Percentiles rank a stretch among this genome's conserved stretches.
phyloP scores from a whole-genome alignment of 2,797 vertebrate species.

The Channallabes apus region DNA sequence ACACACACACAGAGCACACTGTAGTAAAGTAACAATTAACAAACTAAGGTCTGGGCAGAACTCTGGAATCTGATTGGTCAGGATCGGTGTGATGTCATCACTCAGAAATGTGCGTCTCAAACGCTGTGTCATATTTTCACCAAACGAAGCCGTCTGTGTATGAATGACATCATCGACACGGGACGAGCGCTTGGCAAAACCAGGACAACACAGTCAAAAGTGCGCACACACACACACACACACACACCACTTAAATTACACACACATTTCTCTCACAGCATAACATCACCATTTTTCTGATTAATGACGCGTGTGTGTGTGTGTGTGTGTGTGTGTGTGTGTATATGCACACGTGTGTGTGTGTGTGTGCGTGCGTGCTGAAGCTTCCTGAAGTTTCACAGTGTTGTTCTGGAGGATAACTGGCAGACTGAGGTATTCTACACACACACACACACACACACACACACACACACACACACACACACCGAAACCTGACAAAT shows the following conservation, averaged over 20 bases:
- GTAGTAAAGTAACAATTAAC: not conserved
- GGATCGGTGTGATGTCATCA: not conserved
- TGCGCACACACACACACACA: constrained; percentile 2
- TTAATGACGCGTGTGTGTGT: not conserved
- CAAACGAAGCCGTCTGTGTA: not conserved
- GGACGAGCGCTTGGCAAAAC: constrained; percentile 7
- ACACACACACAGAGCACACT: not conserved
- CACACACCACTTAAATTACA: not conserved
- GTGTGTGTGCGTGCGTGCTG: not conserved
- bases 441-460: constrained; percentile 50
- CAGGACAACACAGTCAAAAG: not conserved
- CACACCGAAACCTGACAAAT: too few relatives aligned
- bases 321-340: not conserved
- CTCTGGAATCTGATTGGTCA: constrained; percentile 19
- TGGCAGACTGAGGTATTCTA: constrained; percentile 72
- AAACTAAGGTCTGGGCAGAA: not conserved
- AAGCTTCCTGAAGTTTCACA: constrained; percentile 51
- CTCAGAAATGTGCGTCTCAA: too few relatives aligned
- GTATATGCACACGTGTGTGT: not conserved
- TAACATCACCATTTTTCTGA: not conserved
- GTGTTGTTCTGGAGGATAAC: constrained; percentile 54
- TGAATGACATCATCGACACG: constrained; percentile 10
- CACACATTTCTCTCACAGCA: not conserved
- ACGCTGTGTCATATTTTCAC: not conserved
- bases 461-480: constrained; percentile 34